phyloP scores from a whole-genome alignment of 2,797 vertebrate species.

The Vireo griseus region DNA sequence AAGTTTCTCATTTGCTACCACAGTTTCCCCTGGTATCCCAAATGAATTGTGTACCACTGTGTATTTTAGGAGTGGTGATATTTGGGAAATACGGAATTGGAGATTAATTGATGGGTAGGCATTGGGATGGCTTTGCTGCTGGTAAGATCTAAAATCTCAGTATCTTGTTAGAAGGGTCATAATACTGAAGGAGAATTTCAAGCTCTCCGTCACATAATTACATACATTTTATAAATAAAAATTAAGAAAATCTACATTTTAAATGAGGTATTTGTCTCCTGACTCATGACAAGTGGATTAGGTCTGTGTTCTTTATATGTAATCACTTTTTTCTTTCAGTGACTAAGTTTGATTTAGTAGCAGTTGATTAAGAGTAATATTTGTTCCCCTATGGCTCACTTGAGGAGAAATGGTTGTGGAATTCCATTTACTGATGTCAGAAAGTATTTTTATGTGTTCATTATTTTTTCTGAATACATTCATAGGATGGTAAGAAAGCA shows the following conservation, averaged over 20 bases:
- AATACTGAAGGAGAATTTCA: not conserved
- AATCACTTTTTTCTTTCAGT: not conserved
- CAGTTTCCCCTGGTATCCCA: not conserved
- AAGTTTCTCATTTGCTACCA: not conserved
- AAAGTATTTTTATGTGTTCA: not conserved
- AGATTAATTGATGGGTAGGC: not conserved
- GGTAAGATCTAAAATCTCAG: not conserved
- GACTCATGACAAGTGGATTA: not conserved
- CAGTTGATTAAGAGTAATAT: not conserved
- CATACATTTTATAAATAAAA: not conserved
- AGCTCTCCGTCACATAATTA: not conserved
- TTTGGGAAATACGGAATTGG: not conserved
- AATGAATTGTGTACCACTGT: not conserved
- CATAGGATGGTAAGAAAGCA: not conserved
- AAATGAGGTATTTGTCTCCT: not conserved
- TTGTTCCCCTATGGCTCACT: not conserved
- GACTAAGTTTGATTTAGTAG: not conserved
- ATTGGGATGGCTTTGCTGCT: not conserved
- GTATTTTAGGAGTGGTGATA: not conserved
- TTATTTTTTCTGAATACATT: not conserved
- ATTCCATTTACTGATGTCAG: not conserved
- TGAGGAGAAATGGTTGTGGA: not conserved
- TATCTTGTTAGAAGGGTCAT: not conserved
- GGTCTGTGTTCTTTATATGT: not conserved
- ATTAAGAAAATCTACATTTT: not conserved